Evolutionary conservation across 2,797 vertebrate species (phyloP).

Genomic region (Labeo calbasu): DNA sequence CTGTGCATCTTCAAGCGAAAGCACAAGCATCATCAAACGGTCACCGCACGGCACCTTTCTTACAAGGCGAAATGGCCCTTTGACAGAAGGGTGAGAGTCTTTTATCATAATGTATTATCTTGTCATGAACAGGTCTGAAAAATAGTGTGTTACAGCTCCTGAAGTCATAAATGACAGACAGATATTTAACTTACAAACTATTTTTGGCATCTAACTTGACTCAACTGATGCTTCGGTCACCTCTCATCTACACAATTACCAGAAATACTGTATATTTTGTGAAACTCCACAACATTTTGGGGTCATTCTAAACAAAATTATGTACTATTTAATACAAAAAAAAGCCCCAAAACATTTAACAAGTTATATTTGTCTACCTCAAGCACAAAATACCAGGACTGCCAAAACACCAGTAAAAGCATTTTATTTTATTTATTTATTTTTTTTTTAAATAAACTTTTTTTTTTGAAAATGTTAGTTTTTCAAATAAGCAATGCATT

Average conservation of each 20-base stretch:
- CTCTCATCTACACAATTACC: too few relatives aligned
- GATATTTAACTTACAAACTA: background rate
- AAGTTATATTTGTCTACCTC: background rate
- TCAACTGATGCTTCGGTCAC: too few relatives aligned
- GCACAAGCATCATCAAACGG: constrained; percentile 9
- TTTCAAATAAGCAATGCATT: too few relatives aligned
- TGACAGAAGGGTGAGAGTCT: constrained; percentile 1
- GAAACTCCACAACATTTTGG: too few relatives aligned
- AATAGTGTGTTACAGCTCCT: background rate
- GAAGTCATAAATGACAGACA: background rate
- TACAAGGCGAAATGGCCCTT: background rate
- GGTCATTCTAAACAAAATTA: background rate
- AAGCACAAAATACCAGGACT: too few relatives aligned
- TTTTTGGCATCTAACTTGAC: background rate
- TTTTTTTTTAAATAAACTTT: too few relatives aligned
- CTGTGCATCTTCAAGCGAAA: background rate
- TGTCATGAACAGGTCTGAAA: constrained; percentile 22
- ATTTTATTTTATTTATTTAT: too few relatives aligned
- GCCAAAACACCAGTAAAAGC: too few relatives aligned
- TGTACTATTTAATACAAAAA: too few relatives aligned
- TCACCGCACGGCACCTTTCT: constrained; percentile 24
- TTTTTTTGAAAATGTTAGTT: too few relatives aligned
- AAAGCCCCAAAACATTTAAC: background rate
- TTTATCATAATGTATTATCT: constrained; percentile 25
- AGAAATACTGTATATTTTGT: too few relatives aligned